Base-by-base conservation (phyloP, 1,140 invertebrate species). In the Ooceraea biroi region DNA sequence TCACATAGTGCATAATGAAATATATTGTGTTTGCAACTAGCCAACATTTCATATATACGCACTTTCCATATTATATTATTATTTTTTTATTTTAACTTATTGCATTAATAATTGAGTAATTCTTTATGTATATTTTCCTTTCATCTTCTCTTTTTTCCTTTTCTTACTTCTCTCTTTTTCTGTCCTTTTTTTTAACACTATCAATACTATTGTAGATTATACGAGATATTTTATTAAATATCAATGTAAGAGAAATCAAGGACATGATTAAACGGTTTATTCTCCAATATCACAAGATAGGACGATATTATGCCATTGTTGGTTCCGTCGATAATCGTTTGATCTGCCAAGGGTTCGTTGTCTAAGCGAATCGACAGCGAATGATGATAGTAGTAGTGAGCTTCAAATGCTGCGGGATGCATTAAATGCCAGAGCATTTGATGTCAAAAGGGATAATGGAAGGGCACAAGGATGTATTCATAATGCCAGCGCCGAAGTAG, bases 291-390 rank as follows among this genome's bases (percentile, higher is more conserved):
- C 65, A 25, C 48, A 63, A 25, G 50, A 27, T n/a, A 12, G 46
- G 60, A 36, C 65, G 63, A 36, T 36, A 36, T 36, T 36, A 36
- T 7, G 3, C 36, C 22, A 65, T 57, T 50, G 44, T 71, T 36
- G n/a, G 57, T 50, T 71, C 41, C n/a, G 12, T 36, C 36, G 50
- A 80, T 80, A 80, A 69, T 80, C 65, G 69, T 80, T 80, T 71
- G 65, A 80, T 78, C 76, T 78, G 65, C 69, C 76, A 69, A 69
- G 76, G 46, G 76, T 69, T 68, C 76, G 48, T 80, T 80, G 76
- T 80, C 76, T 80, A 80, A 36, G 27, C 65, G n/a, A 69, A 71
- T 80, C 65, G 65, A 55, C 73, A 41, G 27, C 3, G 22, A 80
- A 69, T 14, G 30, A 19, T 46, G 60, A 17, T 48, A 17, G 36